phyloP scores from a whole-genome alignment of 2,888 invertebrate genomes.

The Exocentrus adspersus region DNA sequence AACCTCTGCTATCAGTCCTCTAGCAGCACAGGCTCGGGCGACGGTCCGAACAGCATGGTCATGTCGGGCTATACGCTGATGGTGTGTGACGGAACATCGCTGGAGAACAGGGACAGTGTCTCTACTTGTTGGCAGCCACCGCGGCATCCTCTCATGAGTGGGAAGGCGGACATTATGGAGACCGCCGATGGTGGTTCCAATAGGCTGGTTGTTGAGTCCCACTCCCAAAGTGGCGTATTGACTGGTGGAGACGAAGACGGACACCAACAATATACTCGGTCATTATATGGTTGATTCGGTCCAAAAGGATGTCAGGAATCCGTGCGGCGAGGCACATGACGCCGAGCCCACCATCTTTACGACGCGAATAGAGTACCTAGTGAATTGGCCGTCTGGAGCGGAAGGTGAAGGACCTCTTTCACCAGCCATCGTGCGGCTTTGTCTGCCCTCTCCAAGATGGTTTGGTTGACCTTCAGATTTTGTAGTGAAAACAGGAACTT shows the following conservation, averaged over 20 bases:
- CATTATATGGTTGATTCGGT: neutral
- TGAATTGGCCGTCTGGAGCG: neutral
- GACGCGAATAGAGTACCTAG: neutral
- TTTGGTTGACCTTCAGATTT: neutral
- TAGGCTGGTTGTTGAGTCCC: neutral
- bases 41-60: conserved; percentile 24
- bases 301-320: neutral
- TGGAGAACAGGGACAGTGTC: conserved; percentile 31
- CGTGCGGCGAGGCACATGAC: neutral
- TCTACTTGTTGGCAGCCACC: conserved; percentile 25
- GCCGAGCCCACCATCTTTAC: neutral
- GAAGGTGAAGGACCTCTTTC: neutral
- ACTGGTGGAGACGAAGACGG: neutral
- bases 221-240: neutral
- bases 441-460: neutral
- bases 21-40: conserved; percentile 1
- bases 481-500: neutral
- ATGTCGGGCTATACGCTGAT: conserved; percentile 27
- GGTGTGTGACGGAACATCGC: conserved; percentile 32
- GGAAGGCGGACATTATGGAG: neutral
- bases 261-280: neutral
- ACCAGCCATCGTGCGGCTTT: neutral
- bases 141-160: neutral
- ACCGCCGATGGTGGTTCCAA: neutral
- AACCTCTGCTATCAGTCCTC: conserved; percentile 29